Evolutionary conservation across 1,140 invertebrate genomes (phyloP), one percentile per base, ranked within the genome.

Genomic region (Stegodyphus mimosarum): DNA sequence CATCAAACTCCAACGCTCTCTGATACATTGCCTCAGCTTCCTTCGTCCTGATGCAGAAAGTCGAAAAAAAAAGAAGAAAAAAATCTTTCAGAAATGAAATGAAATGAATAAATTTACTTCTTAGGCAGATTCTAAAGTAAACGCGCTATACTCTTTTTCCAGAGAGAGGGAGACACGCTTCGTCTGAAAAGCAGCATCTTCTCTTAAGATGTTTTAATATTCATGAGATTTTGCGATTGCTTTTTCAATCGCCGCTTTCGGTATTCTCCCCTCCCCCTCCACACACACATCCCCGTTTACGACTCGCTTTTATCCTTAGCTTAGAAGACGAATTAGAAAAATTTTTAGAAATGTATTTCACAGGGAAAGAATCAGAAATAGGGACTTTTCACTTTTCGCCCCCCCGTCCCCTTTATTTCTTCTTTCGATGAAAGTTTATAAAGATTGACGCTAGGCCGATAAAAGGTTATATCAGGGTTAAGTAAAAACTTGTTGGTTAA

Each of bases 1-100:
- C 86, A 71, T 91, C 90, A 87, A 90, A 89, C 50, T 87, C 87
- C n/a, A 91, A 80, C 10, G 91, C 91, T 80, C 87, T 86, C 63
- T 90, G 88, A 87, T 92, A 92, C 66, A 90, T 89, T 7, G 88
- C 80, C 74, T 89, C 83, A 7, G 91, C 91, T 85, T 92, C 91
- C 75, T 90, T 80, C 49, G 88, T 88, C 87, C 91, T 87, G 63
- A 7, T 63, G 18, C 33, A 33, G 33, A 33, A 33, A 33, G 33
- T 33, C 33, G 33, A 33, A 33, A 33, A 33, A 33, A 33, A 33
- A 33, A 3, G 33, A 33, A 33, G 33, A 33, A 33, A 33, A 60
- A 18, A 63, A 72, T 17, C 55, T 15, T 13, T 53, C 49, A 83
- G 80, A 83, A 84, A 84, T 33, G 33, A 33, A 33, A 33, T 33